Evolutionary conservation across 2,888 invertebrate genomes (phyloP), one percentile per base, ranked within the genome.

Genomic region (Epinotia nisella): DNA sequence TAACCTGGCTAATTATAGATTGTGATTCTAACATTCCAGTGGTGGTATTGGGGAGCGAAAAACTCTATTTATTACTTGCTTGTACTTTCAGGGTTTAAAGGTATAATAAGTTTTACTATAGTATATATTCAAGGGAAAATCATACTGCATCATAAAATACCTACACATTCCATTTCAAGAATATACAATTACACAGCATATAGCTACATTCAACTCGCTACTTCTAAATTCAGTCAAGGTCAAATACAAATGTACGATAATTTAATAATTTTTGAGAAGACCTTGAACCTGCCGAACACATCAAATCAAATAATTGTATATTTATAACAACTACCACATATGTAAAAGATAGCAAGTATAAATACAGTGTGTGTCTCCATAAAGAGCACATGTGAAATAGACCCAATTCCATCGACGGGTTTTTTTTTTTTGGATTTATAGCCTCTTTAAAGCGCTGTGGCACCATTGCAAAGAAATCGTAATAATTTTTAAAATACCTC

Each of bases 21-120:
- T n/a, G 5, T n/a, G 5, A 49, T 49, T 49, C 2, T n/a, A 58
- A 29, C 24, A 58, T 3, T 58, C 29, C n/a, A 29, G 9, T 29
- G 56, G 58, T 29, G 29, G 9, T 24, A n/a, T 29, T 35, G 11
- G 59, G 17, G 11, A 39, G 17, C 59, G 10, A 35, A 9, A 3
- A 59, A 59, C 9, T 17, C n/a, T n/a, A 3, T 39, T 66, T 1
- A 21, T 61, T 21, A 51, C 21, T 11, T 60, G 55, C 69, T 60
- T 70, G 39, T n/a, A 21, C 53, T 15, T 65, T 35, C n/a, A n/a
- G 35, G 19, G 58, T 58, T 21, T 49, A 49, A 35, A 35, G 35
- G 35, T 35, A 9, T 35, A 35, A 35, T 35, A 7, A 35, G 35
- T 35, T 35, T 35, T 35, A 35, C 9, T n/a, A n/a, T n/a, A n/a